Percentiles rank a stretch among this genome's conserved stretches.
phyloP scores from a whole-genome alignment of 2,113 vertebrate species.

The Indicator maculatus region DNA sequence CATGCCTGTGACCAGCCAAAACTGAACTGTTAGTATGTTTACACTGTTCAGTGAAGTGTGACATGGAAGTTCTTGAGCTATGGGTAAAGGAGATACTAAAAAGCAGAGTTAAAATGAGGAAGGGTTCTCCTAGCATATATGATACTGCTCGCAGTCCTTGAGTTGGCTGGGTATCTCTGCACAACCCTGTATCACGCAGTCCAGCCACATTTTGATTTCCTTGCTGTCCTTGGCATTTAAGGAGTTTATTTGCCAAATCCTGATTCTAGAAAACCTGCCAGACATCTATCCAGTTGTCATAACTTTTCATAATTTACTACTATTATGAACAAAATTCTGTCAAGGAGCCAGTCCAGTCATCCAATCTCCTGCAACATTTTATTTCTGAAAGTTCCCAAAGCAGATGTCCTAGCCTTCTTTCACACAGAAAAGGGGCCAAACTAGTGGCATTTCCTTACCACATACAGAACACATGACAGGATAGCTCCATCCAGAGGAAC shows the following conservation, averaged over 20 bases:
- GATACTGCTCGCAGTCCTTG: neutral
- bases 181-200: neutral
- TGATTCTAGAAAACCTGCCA: neutral
- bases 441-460: constrained; percentile 77
- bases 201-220: neutral
- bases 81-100: neutral
- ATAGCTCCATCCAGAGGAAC: constrained; percentile 86
- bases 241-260: neutral
- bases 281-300: neutral
- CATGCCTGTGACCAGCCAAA: neutral
- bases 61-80: neutral
- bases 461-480: constrained; percentile 84
- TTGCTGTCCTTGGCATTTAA: neutral
- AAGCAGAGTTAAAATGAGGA: neutral
- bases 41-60: neutral
- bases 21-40: neutral
- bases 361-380: neutral
- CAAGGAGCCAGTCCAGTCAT: neutral
- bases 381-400: neutral
- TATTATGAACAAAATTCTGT: neutral
- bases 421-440: neutral
- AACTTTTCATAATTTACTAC: neutral
- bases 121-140: neutral
- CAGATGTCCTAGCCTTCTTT: neutral
- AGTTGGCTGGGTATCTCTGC: neutral